A percentile compares a stretch with the other conserved stretches of the same genome.
Evolutionary conservation across 2,888 invertebrate species (phyloP).

Genomic region (Lydus trimaculatus): DNA sequence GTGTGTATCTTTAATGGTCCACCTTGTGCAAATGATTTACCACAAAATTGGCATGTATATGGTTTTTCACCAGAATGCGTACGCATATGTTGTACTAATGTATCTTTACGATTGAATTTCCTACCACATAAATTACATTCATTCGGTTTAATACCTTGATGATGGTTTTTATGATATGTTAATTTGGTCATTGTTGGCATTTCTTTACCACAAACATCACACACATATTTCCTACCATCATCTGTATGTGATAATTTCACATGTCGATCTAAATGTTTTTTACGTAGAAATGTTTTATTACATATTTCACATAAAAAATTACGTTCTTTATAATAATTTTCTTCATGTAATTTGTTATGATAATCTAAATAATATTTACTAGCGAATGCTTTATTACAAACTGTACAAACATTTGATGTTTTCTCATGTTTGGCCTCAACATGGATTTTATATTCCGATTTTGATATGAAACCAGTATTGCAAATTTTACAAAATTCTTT

Average conservation of each 20-base stretch:
- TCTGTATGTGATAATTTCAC: constrained; percentile 33
- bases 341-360: constrained; percentile 18
- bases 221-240: constrained; percentile 37
- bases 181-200: constrained; percentile 49
- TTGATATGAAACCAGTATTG: neutral
- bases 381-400: constrained; percentile 13
- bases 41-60: constrained; percentile 48
- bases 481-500: neutral
- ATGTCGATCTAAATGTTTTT: constrained; percentile 31
- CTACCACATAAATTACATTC: constrained; percentile 56
- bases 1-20: constrained; percentile 49
- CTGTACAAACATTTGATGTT: constrained; percentile 33
- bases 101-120: constrained; percentile 48
- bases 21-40: constrained; percentile 64
- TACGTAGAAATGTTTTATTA: constrained; percentile 29
- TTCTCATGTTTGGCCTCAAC: constrained; percentile 27
- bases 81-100: constrained; percentile 49
- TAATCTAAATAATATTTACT: neutral
- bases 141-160: constrained; percentile 59
- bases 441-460: neutral
- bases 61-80: constrained; percentile 50
- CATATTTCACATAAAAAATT: constrained; percentile 33
- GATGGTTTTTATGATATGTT: constrained; percentile 49
- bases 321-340: neutral
- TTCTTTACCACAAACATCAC: constrained; percentile 55